Evolutionary conservation across 2,797 vertebrate species (phyloP).

Genomic region (Poeciliopsis gracilis): DNA sequence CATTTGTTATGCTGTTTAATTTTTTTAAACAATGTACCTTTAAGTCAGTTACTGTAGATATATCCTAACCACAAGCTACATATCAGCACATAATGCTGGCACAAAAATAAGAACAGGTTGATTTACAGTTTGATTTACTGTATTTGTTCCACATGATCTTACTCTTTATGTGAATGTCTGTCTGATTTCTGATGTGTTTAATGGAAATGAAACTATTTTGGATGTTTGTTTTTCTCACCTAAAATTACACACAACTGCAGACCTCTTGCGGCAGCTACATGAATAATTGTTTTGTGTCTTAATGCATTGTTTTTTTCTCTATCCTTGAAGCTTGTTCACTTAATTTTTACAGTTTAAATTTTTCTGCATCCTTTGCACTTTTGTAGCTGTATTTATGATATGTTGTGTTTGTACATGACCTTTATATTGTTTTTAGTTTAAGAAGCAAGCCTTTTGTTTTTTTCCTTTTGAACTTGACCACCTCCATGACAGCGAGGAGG

Average conservation of each 20-base stretch:
- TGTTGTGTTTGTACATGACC: slow-evolving; percentile 22
- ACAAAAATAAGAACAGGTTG: slow-evolving; percentile 33
- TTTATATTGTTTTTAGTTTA: slow-evolving; percentile 3
- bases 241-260: slow-evolving; percentile 20
- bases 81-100: slow-evolving; percentile 33
- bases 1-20: slow-evolving; percentile 13
- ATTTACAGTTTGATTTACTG: slow-evolving; percentile 16
- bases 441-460: slow-evolving; percentile 2
- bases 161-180: neutral
- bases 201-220: slow-evolving; percentile 10
- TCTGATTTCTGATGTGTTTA: slow-evolving; percentile 11
- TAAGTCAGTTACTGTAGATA: slow-evolving; percentile 2
- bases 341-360: neutral
- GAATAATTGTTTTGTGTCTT: slow-evolving; percentile 20
- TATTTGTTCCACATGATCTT: slow-evolving; percentile 3
- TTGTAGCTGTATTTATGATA: slow-evolving; percentile 14
- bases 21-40: slow-evolving; percentile 7
- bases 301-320: slow-evolving; percentile 4
- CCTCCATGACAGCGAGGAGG: slow-evolving; percentile 3
- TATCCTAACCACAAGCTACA: slow-evolving; percentile 16
- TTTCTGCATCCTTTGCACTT: slow-evolving; percentile 47
- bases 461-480: slow-evolving; percentile 8
- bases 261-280: slow-evolving; percentile 57
- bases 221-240: slow-evolving; percentile 9
- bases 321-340: neutral